Base-by-base conservation (phyloP, 2,888 invertebrate genomes). In the Pristionchus maxplancki region DNA sequence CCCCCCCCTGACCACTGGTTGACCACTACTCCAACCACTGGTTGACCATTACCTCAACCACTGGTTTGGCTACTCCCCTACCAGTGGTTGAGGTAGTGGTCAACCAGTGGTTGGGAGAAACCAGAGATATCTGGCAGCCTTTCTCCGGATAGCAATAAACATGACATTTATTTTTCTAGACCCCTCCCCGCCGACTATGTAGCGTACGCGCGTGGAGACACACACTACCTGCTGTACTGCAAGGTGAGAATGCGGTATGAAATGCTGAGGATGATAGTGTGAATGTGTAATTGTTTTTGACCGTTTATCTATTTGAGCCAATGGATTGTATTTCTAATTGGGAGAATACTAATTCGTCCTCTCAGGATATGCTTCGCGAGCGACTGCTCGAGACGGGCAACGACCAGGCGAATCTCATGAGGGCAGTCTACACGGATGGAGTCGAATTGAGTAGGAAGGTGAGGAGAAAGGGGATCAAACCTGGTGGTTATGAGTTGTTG, bases 201-300 rank as follows among this genome's bases (percentile, higher is more conserved):
- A 17, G 94, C 95, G 64, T 99, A 99, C 95, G 99, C 99, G 0
- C 96, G 98, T 28, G 96, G 96, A 95, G 99, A 99, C 95, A 99
- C 99, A 0, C 99, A 98, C 95, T 98, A 97, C 95, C 95, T 99
- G 89, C 96, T 98, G 8, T 97, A 97, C 95, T 97, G 98, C 90
- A 98, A 97, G 82, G 82, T 95, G 97, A 97, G 89, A 48, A 17
- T 20, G 13, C 0, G 37, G 58, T 34, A 64, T 64, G 9, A 24
- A 20, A 24, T n/a, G n/a, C n/a, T n/a, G n/a, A n/a, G n/a, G n/a
- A n/a, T n/a, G 34, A 37, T 1, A 95, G 96, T 64, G 95, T 98
- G 95, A 97, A 96, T 91, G 97, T 97, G 89, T 95, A 58, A 24
- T 20, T 8, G 48, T 15, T 48, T 48, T 5, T 8, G 8, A 2